A percentile compares a stretch with the other conserved stretches of the same genome.
Conservation (phyloP, 2,888 invertebrate species). For the Eristalinus sepulchralis region DNA sequence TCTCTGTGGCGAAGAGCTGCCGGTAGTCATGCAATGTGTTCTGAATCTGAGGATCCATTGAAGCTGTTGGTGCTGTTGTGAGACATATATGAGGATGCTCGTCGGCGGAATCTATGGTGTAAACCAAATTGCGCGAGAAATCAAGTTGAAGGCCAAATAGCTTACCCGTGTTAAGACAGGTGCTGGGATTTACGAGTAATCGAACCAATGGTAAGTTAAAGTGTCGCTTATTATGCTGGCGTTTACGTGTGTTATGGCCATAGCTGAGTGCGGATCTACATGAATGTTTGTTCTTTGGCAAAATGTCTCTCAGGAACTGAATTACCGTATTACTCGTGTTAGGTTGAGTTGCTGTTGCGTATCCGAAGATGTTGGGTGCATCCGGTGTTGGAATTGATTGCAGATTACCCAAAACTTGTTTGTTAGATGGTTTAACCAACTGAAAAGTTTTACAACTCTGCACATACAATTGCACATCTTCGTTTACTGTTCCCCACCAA, state of each 20-base stretch:
- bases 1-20: slow-evolving; percentile 25
- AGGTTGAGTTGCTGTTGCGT: not conserved
- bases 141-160: slow-evolving; percentile 10
- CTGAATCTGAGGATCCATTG: not conserved
- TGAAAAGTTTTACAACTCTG: not conserved
- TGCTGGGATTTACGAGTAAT: no score
- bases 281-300: no score
- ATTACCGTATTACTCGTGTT: slow-evolving; percentile 6
- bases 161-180: not conserved
- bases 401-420: not conserved
- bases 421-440: not conserved
- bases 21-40: slow-evolving; percentile 4
- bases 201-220: no score
- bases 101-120: slow-evolving; percentile 1
- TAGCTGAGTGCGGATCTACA: no score
- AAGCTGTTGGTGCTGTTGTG: not conserved
- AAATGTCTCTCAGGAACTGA: not conserved
- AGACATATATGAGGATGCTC: slow-evolving; percentile 6
- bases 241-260: no score
- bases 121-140: slow-evolving; percentile 7
- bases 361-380: not conserved
- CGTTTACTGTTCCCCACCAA: not conserved
- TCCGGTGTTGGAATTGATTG: not conserved
- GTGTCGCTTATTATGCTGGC: no score
- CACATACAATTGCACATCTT: not conserved